Percentiles rank a stretch among this genome's conserved stretches.
These are phyloP conservation scores for Sialia sialis DNA, from an alignment of 2,113 vertebrate species.

Conservation along the genomic window DNA sequence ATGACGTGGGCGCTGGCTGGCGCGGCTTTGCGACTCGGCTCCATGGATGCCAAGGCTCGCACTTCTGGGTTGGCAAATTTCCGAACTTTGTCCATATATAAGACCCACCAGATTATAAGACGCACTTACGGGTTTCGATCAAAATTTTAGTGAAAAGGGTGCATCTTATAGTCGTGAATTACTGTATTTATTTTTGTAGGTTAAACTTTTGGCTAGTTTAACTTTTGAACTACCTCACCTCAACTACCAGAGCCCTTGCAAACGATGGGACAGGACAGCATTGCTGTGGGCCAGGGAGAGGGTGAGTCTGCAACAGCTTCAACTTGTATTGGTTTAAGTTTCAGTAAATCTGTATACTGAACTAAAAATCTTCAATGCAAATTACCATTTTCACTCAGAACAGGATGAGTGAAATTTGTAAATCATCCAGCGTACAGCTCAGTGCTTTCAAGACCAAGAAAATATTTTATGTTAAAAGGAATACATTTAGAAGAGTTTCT, in stretches of 20 bases:
- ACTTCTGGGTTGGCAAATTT: no score
- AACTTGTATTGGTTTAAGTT: not conserved
- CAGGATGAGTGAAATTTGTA: not conserved
- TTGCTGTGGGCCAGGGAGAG: not conserved
- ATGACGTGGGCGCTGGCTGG: no score
- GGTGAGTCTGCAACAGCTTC: not conserved
- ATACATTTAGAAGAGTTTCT: not conserved
- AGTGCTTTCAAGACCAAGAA: not conserved
- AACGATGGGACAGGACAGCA: not conserved
- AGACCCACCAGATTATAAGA: no score
- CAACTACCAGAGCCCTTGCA: not conserved
- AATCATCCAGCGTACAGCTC: not conserved
- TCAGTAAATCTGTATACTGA: not conserved
- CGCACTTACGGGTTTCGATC: no score
- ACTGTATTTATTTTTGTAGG: not conserved
- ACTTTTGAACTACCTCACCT: not conserved
- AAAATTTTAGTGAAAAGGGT: no score
- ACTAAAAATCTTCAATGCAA: not conserved
- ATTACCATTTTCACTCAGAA: not conserved
- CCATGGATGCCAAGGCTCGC: no score
- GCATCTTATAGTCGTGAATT: no score
- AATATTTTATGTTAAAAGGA: not conserved
- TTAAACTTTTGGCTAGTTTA: not conserved
- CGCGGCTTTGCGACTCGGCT: no score
- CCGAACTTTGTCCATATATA: no score